phyloP scores from a whole-genome alignment of 2,113 vertebrate species.

The Podarcis muralis region DNA sequence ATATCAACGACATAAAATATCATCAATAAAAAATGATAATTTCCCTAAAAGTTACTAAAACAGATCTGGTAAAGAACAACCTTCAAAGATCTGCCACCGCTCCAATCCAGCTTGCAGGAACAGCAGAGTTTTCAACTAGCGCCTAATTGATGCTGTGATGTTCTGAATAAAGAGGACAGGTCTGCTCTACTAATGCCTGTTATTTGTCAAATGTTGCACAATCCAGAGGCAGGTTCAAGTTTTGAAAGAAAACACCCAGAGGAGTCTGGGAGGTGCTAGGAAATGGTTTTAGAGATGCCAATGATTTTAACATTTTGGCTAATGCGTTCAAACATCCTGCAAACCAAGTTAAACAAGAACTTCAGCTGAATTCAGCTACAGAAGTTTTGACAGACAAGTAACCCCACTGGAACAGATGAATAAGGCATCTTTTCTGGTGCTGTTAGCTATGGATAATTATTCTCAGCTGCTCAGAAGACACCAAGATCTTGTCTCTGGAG shows the following conservation, averaged over 20 bases:
- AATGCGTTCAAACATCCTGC: slow-evolving; percentile 27
- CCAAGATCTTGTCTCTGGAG: slow-evolving; percentile 6
- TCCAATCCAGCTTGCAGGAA: background rate
- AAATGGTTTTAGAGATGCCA: slow-evolving; percentile 27
- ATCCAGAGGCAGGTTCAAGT: slow-evolving; percentile 23
- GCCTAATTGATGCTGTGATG: slow-evolving; percentile 16
- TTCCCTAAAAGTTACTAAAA: background rate
- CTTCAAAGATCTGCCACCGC: background rate
- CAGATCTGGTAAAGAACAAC: background rate
- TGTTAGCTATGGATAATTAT: slow-evolving; percentile 27
- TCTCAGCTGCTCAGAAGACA: slow-evolving; percentile 16
- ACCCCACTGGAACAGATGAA: slow-evolving; percentile 33
- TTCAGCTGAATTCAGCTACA: slow-evolving; percentile 33
- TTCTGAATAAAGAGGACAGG: background rate
- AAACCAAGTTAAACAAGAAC: slow-evolving; percentile 57
- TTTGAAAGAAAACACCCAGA: background rate
- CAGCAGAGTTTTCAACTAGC: slow-evolving; percentile 6
- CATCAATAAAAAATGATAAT: too few species aligned
- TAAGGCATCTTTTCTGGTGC: slow-evolving; percentile 27
- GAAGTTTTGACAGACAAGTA: slow-evolving; percentile 32
- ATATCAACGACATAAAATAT: background rate
- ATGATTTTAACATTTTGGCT: slow-evolving; percentile 40
- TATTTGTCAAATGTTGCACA: background rate
- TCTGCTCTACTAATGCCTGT: slow-evolving; percentile 7
- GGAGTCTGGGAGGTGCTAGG: background rate